Evolutionary conservation across 2,797 vertebrate genomes (phyloP), one percentile per base, ranked within the genome.

Genomic region (Propithecus perrieri): DNA sequence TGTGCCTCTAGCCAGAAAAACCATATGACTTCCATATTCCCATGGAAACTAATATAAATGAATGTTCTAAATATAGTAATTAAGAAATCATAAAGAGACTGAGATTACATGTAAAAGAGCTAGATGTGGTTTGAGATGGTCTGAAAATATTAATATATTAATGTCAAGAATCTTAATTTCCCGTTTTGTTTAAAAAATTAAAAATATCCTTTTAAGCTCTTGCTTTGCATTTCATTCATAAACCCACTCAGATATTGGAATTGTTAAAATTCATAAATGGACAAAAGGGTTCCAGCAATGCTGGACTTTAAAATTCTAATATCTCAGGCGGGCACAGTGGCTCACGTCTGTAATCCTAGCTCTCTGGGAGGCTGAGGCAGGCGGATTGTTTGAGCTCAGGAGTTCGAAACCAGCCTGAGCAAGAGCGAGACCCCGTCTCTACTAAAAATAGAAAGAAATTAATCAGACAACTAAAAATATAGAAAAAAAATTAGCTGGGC

Each of bases 151-250:
- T 26, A 57, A 24, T 57, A 33, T 10, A 85, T 30, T 92, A 72
- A 86, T 35, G 80, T 92, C 46, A 87, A 89, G 38, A 17, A 24
- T 83, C 80, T 90, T 96, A 81, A 92, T 76, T 92, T 91, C 35
- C 35, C 80, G 14, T 86, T 94, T 94, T 65, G 30, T 61, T 81
- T 71, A 65, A 88, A 84, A 95, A 95, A 89, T 33, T 92, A 33
- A 83, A 89, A 96, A 59, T 84, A 78, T 24, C 33, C 63, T 84
- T 94, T 78, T 46, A 91, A 90, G 63, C 35, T 91, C 18, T 30
- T 95, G n/a, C 26, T 95, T 92, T 78, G 35, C 35, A 90, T 65
- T 96, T 89, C 38, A 61, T 53, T 28, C 75, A 80, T 35, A 95
- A 95, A 92, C 24, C 48, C 65, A 83, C 33, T 81, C 33, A 85